Conservation (phyloP, 2,113 vertebrate species). For the Smithornis capensis region DNA sequence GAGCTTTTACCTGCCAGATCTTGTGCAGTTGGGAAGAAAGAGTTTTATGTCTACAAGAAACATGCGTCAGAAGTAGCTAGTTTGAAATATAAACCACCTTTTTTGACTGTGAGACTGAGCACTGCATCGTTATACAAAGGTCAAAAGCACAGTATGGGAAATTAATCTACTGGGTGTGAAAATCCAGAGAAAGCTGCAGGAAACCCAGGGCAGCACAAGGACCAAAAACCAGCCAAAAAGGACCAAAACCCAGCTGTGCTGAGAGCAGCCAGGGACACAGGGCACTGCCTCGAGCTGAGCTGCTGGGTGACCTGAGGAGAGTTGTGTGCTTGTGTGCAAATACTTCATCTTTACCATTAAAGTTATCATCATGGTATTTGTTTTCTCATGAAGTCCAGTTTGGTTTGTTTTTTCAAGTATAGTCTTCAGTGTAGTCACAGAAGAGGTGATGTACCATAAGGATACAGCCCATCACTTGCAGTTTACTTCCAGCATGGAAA, state of each 20-base stretch:
- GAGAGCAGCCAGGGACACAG: background rate
- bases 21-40: background rate
- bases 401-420: background rate
- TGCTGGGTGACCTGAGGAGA: background rate
- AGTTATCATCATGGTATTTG: background rate
- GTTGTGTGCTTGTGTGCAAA: fast-evolving
- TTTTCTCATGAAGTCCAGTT: background rate
- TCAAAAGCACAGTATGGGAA: background rate
- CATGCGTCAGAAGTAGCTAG: background rate
- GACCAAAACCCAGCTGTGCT: background rate
- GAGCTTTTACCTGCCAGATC: background rate
- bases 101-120: background rate
- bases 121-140: background rate
- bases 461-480: background rate
- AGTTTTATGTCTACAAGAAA: background rate
- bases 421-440: background rate
- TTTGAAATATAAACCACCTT: background rate
- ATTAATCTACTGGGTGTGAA: background rate
- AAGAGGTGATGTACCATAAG: background rate
- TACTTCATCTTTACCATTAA: background rate
- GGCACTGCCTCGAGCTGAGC: fast-evolving
- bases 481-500: background rate
- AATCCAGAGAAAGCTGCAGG: background rate
- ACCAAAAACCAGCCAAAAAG: background rate
- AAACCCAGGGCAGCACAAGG: background rate